Evolutionary conservation across 2,888 invertebrate species (phyloP), one percentile per base, ranked within the genome.

Genomic region (Ferrisia virgata): DNA sequence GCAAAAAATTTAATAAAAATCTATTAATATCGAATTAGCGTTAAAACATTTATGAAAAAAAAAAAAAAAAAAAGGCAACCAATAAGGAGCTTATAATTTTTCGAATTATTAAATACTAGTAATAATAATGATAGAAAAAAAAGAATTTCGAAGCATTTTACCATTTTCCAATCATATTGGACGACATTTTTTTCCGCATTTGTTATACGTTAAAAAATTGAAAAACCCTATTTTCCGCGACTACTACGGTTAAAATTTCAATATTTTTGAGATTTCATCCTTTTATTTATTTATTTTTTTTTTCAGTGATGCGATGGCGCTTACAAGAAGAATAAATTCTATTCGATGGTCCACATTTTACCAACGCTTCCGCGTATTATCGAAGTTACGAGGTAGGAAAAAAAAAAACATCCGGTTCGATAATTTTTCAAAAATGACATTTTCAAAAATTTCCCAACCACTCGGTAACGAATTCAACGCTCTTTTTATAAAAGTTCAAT

Each of bases 401-500:
- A n/a, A n/a, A 58, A 15, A 15, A 8, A 58, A 58, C 58, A 58
- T 58, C 22, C 58, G 58, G 69, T 69, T 31, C 13, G 69, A 69
- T 69, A 69, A 69, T 69, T 69, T 69, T 69, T 69, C 31, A 69
- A 69, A 69, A 69, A 69, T 69, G 31, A 69, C 69, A 31, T 58
- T 58, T 43, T 43, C 58, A 11, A 33, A 33, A 72, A 15, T 33
- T 72, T 33, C 33, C n/a, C 36, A n/a, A 31, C n/a, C n/a, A 72
- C 36, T 72, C n/a, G 2, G n/a, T 72, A 72, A 72, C 33, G 36
- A 36, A 72, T 72, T 72, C 11, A 33, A 72, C 25, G 25, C 33
- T 2, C 13, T 33, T 72, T 33, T 72, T 31, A 33, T 72, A 28
- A 64, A 72, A 64, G 15, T n/a, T 36, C 4, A n/a, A 33, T 33